Evolutionary conservation across 53 echinoderm and acorn worm genomes (phyloP).

Genomic region (Glandiceps talaboti): DNA sequence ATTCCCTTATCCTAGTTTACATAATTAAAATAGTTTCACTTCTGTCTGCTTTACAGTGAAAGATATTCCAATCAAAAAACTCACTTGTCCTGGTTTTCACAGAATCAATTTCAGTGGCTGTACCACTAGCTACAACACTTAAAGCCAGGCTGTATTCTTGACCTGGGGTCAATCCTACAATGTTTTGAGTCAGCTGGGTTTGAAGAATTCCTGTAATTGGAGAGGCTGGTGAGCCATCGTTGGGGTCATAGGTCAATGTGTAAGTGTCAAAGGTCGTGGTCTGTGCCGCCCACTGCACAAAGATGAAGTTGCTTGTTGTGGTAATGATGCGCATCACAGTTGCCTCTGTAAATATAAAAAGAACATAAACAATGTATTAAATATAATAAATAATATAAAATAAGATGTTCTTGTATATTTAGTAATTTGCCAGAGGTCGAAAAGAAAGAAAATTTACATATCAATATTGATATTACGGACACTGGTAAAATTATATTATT

Average conservation of each 20-base stretch:
- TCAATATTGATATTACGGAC: no score
- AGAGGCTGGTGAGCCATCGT: slow-evolving; percentile 9
- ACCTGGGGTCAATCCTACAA: neutral
- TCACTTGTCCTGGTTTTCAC: neutral
- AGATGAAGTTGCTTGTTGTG: slow-evolving; percentile 1
- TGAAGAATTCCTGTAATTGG: neutral
- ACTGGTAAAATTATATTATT: no score
- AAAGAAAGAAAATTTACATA: no score
- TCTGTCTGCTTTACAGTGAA: no score
- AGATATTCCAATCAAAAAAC: no score
- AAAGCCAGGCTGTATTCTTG: neutral
- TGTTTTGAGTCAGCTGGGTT: neutral
- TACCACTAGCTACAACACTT: neutral
- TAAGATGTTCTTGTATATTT: no score
- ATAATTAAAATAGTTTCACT: no score
- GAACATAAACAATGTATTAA: no score
- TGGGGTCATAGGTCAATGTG: slow-evolving; percentile 19
- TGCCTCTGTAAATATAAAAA: neutral
- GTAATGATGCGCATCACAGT: slow-evolving; percentile 3
- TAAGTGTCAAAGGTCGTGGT: slow-evolving; percentile 12
- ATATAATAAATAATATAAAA: no score
- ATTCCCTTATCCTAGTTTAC: no score
- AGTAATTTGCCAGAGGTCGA: no score
- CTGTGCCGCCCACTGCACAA: slow-evolving; percentile 15
- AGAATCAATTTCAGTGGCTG: neutral